A percentile compares a stretch with the other conserved stretches of the same genome.
phyloP scores from a whole-genome alignment of 2,797 vertebrate genomes.

The Clarias laeviceps region DNA sequence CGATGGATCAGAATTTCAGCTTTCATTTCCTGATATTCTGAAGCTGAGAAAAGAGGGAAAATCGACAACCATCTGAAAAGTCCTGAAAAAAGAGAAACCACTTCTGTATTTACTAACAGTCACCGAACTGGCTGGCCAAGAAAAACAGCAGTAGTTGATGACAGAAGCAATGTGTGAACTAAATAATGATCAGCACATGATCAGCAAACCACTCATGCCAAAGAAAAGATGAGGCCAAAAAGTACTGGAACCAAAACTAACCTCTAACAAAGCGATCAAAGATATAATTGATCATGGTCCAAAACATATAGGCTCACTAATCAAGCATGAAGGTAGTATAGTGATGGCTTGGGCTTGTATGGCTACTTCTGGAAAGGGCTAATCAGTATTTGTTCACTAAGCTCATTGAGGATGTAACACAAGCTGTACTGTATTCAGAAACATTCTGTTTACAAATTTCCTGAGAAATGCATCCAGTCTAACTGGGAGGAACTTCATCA shows the following conservation, averaged over 20 bases:
- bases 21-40: slow-evolving; percentile 1
- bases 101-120: not conserved
- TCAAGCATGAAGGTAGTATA: not conserved
- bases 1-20: not conserved
- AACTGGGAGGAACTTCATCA: not conserved
- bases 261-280: not conserved
- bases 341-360: not conserved
- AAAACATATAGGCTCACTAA: not conserved
- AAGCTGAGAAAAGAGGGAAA: not conserved
- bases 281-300: not conserved
- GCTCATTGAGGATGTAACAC: not conserved
- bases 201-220: not conserved
- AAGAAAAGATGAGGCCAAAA: not conserved
- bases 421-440: not conserved
- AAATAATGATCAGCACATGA: not conserved
- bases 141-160: not conserved
- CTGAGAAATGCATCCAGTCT: not conserved
- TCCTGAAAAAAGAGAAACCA: not conserved
- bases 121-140: not conserved
- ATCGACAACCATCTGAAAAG: not conserved
- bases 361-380: not conserved
- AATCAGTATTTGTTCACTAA: not conserved
- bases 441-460: not conserved
- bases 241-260: not conserved
- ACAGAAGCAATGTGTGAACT: not conserved